These are phyloP conservation scores for Protosalanx chinensis DNA, from an alignment of 2,797 vertebrate species.

Conservation along the genomic window DNA sequence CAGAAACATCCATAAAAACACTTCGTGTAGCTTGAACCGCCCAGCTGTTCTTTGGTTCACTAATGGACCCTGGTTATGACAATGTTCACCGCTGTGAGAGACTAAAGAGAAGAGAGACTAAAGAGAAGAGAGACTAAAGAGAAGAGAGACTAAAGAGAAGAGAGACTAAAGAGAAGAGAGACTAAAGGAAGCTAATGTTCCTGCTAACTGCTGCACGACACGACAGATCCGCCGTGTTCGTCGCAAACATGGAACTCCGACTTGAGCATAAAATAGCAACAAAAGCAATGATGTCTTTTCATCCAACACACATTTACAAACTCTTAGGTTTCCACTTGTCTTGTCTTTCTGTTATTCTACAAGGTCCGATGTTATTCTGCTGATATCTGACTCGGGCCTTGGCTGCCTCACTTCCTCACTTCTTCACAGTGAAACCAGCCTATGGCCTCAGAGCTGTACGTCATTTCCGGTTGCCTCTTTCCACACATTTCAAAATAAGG, in stretches of 20 bases:
- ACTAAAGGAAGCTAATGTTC: not conserved
- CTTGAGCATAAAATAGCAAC: not conserved
- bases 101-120: no score
- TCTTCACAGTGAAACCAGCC: not conserved
- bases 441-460: not conserved
- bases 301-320: not conserved
- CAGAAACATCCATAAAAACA: conserved; percentile 12
- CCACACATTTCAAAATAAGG: not conserved
- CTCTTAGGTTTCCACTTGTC: not conserved
- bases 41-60: not conserved
- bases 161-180: no score
- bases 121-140: no score
- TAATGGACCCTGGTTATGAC: conserved; percentile 13
- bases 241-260: not conserved
- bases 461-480: no score
- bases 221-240: not conserved
- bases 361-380: not conserved
- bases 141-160: no score
- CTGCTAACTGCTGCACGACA: no score
- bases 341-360: not conserved
- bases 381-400: not conserved
- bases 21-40: not conserved
- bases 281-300: not conserved
- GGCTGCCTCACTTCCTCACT: not conserved
- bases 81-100: no score